phyloP scores from a whole-genome alignment of 2,113 vertebrate genomes.

The Vulpes ferrilata region DNA sequence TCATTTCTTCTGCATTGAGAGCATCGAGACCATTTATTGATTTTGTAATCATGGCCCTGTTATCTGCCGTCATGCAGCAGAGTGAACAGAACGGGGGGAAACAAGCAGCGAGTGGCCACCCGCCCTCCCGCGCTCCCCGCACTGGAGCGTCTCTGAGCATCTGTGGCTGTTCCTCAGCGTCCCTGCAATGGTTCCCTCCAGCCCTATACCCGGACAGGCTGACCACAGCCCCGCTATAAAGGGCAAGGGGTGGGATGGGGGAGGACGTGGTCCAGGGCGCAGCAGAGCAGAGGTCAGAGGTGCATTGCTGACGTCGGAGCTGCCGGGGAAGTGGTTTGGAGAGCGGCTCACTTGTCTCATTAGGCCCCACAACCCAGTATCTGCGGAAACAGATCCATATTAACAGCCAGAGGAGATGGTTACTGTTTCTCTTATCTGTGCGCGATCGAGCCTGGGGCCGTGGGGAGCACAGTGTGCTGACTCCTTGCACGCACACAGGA shows the following conservation, averaged over 20 bases:
- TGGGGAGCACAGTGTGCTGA: neutral
- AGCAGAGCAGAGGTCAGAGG: neutral
- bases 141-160: neutral
- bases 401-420: neutral
- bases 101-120: rapidly evolving
- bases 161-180: neutral
- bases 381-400: neutral
- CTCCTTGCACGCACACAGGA: neutral
- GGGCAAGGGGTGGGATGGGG: neutral
- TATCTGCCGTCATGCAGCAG: constrained; percentile 27
- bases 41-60: neutral
- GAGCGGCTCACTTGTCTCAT: neutral
- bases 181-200: rapidly evolving
- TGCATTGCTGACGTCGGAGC: neutral
- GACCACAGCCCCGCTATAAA: neutral
- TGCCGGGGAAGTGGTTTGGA: neutral
- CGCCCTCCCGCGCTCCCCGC: neutral
- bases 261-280: neutral
- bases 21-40: neutral
- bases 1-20: neutral
- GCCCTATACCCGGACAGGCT: rapidly evolving
- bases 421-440: neutral
- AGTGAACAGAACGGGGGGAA: neutral
- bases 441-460: neutral
- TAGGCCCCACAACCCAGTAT: neutral